Evolutionary conservation across 2,888 invertebrate species (phyloP), one percentile per base, ranked within the genome.

Genomic region (Timandra comae): DNA sequence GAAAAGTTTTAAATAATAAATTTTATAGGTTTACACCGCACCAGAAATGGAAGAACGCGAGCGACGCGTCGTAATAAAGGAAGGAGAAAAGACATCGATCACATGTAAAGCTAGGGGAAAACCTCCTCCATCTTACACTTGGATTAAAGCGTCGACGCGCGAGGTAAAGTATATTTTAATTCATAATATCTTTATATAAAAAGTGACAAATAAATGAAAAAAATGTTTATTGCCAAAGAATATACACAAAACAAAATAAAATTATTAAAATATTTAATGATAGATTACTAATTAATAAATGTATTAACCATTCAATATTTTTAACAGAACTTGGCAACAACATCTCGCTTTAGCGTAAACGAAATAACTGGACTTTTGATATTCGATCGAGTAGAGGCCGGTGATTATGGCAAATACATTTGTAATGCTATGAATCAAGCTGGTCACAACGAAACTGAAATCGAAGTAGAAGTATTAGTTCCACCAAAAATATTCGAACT

Each of bases 361-460:
- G 85, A 90, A 40, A 88, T 86, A 39, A 91, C 89, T 1, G 96
- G 96, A 4, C 76, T 90, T 1, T 69, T 96, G 25, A 91, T 89
- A 2, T 91, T 96, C 46, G 91, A 88, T 30, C 88, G 91, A 45
- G 92, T 94, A 0, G 90, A 90, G 54, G 91, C 91, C 40, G 91
- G 91, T 27, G 96, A 96, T 60, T 91, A 91, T 41, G 94, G 94
- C 0, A 88, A 89, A 43, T 96, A 95, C 67, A 91, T 91, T 32
- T 97, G 96, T 63, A 89, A 88, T 13, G 96, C 96, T 1, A 88
- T 88, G 41, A 97, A 96, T 63, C 88, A 88, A 13, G 96, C 95
- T 4, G 95, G 94, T 2, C 86, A 87, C 24, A 90, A 89, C 1
- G 90, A 92, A 56, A 87, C 88, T 2, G 88, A 87, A 43, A 90